Evolutionary conservation across 1,140 invertebrate genomes (phyloP).

Genomic region (Listronotus bonariensis): DNA sequence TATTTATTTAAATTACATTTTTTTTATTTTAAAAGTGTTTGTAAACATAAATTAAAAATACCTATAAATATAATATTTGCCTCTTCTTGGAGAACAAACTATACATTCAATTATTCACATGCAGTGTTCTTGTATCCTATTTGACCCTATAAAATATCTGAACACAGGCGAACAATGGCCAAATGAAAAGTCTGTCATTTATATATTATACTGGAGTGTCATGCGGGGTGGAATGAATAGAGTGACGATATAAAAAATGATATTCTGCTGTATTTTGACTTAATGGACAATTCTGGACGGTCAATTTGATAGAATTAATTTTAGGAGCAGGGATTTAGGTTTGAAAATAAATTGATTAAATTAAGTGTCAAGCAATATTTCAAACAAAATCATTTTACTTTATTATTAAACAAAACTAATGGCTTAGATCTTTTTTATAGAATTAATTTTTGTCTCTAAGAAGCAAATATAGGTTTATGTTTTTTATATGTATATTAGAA

Average conservation of each 20-base stretch:
- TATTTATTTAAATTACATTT: too few relatives aligned
- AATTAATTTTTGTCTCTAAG: too few relatives aligned
- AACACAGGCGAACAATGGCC: constrained; percentile 35
- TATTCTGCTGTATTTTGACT: constrained; percentile 31
- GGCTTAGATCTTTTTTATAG: too few relatives aligned
- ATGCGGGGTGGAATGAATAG: constrained; percentile 4
- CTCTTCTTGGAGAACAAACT: constrained; percentile 16
- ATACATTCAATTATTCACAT: constrained; percentile 15
- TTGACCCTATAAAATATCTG: constrained; percentile 37
- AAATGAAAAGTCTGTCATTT: constrained; percentile 42
- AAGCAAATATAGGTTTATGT: too few relatives aligned
- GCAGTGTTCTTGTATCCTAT: constrained; percentile 22
- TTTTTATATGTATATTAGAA: too few relatives aligned
- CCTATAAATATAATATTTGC: neutral
- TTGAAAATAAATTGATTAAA: constrained; percentile 26
- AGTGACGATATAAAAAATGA: constrained; percentile 28
- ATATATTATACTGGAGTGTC: constrained; percentile 30
- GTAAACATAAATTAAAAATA: too few relatives aligned
- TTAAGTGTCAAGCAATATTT: constrained; percentile 12
- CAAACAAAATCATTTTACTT: neutral
- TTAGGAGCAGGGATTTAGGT: neutral
- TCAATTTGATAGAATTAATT: constrained; percentile 37
- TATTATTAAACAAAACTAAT: too few relatives aligned
- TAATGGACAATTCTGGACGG: constrained; percentile 32
- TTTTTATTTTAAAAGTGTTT: too few relatives aligned